Base-by-base conservation (phyloP, 1,140 invertebrate species). In the Agrilus planipennis region DNA sequence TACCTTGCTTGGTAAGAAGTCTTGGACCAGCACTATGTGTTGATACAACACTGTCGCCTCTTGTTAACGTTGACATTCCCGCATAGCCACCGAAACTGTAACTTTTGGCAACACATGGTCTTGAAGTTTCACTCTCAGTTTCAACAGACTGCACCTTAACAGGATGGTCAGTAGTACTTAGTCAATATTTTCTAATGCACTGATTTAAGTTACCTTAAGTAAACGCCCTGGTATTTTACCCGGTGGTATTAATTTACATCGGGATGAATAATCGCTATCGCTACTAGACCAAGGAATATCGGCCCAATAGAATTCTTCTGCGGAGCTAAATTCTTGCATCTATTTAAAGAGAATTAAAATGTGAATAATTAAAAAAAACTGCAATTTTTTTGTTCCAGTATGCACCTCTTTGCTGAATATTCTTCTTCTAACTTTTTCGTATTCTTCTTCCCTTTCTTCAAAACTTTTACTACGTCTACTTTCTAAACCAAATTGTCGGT, bases 391-490 rank as follows among this genome's bases (percentile, higher is more conserved):
- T 27, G 23, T 27, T n/a, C n/a, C 17, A 39, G 12, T 39, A 34
- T 23, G 21, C 35, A 60, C 57, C 47, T 58, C 57, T 50, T 48
- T 49, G 28, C 82, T 84, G 54, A 90, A 90, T 63, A 90, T 91
- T 60, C 88, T 71, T 47, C 79, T 71, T 23, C 84, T 68, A 17
- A 76, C 83, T 52, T 80, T 76, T 53, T 89, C 83, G 61, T 91
- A 91, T 46, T 90, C 85, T 52, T 83, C 79, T 56, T 91, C 86
- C 17, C 89, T 67, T 61, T 93, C 88, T 61, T 93, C 89, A 54
- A 90, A 84, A 49, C 86, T 91, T 61, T 89, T 89, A 56, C 81
- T 86, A 30, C 84, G 70, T 38, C 79, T 69, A 42, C 73, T 76
- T 45, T 81, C 77, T 35, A 75, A 71, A 12, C 73, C 70, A 27